Base-by-base conservation (phyloP, 2,888 invertebrate genomes). In the Drosophila sordidula region DNA sequence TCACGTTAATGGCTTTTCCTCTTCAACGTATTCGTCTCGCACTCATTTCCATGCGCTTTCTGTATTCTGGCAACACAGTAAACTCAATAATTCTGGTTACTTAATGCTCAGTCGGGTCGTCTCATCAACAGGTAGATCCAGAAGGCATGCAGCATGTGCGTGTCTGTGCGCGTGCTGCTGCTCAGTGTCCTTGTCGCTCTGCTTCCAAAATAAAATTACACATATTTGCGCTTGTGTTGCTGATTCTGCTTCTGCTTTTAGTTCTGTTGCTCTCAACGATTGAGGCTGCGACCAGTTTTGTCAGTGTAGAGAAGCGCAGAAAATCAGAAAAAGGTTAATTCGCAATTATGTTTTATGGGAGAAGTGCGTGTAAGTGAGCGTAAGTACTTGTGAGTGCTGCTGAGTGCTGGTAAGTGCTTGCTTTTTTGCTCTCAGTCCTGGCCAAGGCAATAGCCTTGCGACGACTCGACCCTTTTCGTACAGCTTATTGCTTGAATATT, bases 1-100 rank as follows among this genome's bases (percentile, higher is more conserved):
- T 32, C 34, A 36, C 36, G 41, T 29, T 49, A 61, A 54, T 61
- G 61, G 47, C 50, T 62, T 47, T 58, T 32, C 46, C 14, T 57
- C 42, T 11, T 29, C 14, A 22, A 18, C 22, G 22, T 32, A 14
- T n/a, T 42, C 6, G 16, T 5, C 29, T 14, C 6, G 11, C 4
- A 9, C 44, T 38, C n/a, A 25, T 16, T 25, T 39, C 4, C 16
- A 29, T 44, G 38, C 29, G 46, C 64, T 58, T 8, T 25, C 18
- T 39, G 51, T 56, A 44, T 39, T 52, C 50, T 34, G 65, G 71
- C 65, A 79, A 62, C 74, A 61, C 58, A 59, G 80, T 68, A 64
- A 80, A 80, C 79, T 80, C 77, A 80, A 82, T 80, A 82, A 80
- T 77, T 82, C 70, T 61, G 74, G 63, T 79, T 82, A 77, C 77